These are phyloP conservation scores for Epizoanthus scotinus DNA, from an alignment of 92 coral and sea anemone genomes.

Conservation along the genomic window DNA sequence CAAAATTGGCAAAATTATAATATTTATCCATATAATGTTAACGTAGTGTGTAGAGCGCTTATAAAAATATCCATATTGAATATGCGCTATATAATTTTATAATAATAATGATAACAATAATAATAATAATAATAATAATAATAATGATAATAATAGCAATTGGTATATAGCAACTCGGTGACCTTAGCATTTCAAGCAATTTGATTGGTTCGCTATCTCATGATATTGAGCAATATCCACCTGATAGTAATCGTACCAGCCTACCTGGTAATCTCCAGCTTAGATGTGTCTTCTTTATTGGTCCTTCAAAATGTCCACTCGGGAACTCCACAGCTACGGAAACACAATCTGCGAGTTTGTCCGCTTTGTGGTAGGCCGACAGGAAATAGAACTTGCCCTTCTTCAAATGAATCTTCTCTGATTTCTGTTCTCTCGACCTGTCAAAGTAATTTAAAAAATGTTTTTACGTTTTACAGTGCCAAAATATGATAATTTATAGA, in stretches of 20 bases:
- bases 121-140: no score
- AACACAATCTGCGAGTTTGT: conserved; percentile 93
- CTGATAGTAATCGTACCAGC: neutral
- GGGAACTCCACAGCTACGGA: conserved; percentile 98
- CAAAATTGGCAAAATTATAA: no score
- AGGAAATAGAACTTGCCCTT: conserved; percentile 89
- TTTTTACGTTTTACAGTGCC: neutral
- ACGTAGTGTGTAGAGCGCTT: no score
- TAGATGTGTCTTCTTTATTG: conserved; percentile 90
- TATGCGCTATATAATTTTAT: no score
- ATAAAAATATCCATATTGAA: no score
- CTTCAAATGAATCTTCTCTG: conserved; percentile 81
- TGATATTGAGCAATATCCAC: no score
- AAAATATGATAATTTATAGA: no score
- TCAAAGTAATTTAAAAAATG: neutral
- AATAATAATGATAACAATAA: no score
- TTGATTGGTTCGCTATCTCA: no score
- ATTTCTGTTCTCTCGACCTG: conserved; percentile 96
- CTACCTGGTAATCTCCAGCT: conserved; percentile 96
- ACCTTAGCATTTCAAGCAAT: no score
- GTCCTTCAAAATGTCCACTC: conserved; percentile 98
- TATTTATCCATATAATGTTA: no score
- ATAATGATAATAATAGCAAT: neutral
- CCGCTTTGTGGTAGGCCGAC: conserved; percentile 95
- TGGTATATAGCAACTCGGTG: no score